Evolutionary conservation across 2,797 vertebrate species (phyloP), one percentile per base, ranked within the genome.

Genomic region (Mormyrops attenuatus): DNA sequence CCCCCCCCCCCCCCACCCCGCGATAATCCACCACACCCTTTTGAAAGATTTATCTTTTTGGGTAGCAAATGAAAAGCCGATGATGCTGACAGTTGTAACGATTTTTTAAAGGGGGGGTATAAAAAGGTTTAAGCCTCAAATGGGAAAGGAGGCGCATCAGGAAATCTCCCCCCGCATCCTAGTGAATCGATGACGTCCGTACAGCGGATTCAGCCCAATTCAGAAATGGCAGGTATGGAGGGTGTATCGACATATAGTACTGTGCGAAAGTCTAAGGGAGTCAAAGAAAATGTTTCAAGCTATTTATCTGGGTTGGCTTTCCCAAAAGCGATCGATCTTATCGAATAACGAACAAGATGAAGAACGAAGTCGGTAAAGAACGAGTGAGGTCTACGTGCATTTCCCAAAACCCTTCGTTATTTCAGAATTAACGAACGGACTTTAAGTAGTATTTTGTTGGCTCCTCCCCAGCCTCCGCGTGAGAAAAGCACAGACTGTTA

Each of bases 1-100:
- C n/a, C n/a, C n/a, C 94, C 93, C 95, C 92, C 91, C 92, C 30
- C 47, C 20, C 44, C 57, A 26, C 30, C 30, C 63, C 38, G 84
- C 92, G 89, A 88, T 91, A 93, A 93, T 93, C 93, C 93, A 92
- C 85, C 91, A 92, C 92, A 92, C 87, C 90, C 20, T 88, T 88
- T 88, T 89, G 85, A 92, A 15, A 38, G 30, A 73, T 73, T 93
- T 94, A 93, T 93, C 57, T 38, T 73, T 34, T 73, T 73, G 30
- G 30, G 66, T 73, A 73, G 30, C 66, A 38, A 73, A 38, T 73
- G 60, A 66, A 66, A 66, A 30, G 60, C 7, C 9, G 60, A 30
- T 30, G 22, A 66, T 44, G 49, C 34, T 80, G 13, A 26, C 80
- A 57, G 41, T 85, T 47, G 1, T 41, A 86, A 89, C 11, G 41